A percentile compares a stretch with the other conserved stretches of the same genome.
phyloP scores from a whole-genome alignment of 2,888 invertebrate genomes.

The Acanthosoma haemorrhoidale region DNA sequence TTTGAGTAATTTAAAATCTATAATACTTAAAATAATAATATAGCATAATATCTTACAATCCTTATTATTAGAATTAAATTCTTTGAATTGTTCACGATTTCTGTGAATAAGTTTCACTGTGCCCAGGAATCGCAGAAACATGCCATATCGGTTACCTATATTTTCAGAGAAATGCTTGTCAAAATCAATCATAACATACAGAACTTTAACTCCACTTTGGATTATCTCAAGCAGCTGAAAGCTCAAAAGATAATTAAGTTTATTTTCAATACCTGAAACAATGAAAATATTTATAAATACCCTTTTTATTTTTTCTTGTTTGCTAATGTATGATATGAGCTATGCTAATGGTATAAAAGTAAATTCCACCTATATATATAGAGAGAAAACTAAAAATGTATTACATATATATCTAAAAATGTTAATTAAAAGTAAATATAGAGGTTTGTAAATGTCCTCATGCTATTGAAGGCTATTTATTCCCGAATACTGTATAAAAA shows the following conservation, averaged over 20 bases:
- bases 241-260: background rate
- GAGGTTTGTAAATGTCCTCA: too few species aligned
- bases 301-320: too few species aligned
- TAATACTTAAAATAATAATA: too few species aligned
- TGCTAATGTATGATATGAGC: too few species aligned
- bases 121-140: background rate
- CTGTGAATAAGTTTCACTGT: constrained; percentile 2
- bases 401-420: too few species aligned
- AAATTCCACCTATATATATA: too few species aligned
- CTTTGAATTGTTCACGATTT: background rate
- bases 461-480: too few species aligned
- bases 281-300: background rate
- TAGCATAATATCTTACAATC: constrained; percentile 11
- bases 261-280: constrained; percentile 11
- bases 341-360: too few species aligned
- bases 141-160: background rate
- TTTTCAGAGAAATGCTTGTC: constrained; percentile 1
- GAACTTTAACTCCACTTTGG: background rate
- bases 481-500: too few species aligned
- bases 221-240: constrained; percentile 1
- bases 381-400: too few species aligned
- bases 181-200: background rate
- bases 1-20: too few species aligned
- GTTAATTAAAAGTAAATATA: too few species aligned
- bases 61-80: background rate